Base-by-base conservation (phyloP, 2,797 vertebrate genomes). In the Tolypeutes matacus region DNA sequence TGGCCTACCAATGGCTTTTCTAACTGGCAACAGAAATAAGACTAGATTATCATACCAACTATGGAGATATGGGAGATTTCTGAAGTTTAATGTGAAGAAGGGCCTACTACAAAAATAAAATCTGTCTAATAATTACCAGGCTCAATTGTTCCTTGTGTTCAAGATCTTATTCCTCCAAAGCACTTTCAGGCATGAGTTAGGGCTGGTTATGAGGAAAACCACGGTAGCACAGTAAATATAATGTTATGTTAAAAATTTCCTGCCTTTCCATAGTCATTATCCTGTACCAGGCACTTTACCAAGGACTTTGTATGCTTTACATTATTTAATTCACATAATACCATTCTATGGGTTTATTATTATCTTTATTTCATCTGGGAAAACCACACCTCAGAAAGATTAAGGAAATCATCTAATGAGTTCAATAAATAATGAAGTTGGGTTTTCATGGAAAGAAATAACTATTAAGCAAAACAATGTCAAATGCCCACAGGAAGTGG, bases 371-470 rank as follows among this genome's bases (percentile, higher is more conserved):
- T 73, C 11, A 53, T 21, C 49, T 51, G 36, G 25, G 46, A 3
- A 72, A 91, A 72, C 46, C 34, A 36, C 29, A 17, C 23, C 34
- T 93, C 92, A 70, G 60, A 76, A 89, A 82, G 5, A 84, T 25
- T 78, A 58, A 88, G 3, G 21, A 36, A 91, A 31, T 65, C 18
- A 42, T 5, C 31, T 81, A 58, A 46, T 75, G 73, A 69, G 3
- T 78, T 69, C 77, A 76, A 11, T 85, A 53, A 86, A 62, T 60
- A 20, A 1, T 75, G 20, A 96, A 70, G 39, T 25, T 86, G 29
- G 31, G 34, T 92, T 96, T 78, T 73, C 17, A 49, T 75, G 51
- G 27, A 27, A 86, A 90, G 39, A 84, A 93, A 46, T 17, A 80
- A 42, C 12, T 62, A 88, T 36, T 34, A 95, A 9, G 9, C 34